phyloP scores from a whole-genome alignment of 1,140 invertebrate species.

The Drosophila bifasciata region DNA sequence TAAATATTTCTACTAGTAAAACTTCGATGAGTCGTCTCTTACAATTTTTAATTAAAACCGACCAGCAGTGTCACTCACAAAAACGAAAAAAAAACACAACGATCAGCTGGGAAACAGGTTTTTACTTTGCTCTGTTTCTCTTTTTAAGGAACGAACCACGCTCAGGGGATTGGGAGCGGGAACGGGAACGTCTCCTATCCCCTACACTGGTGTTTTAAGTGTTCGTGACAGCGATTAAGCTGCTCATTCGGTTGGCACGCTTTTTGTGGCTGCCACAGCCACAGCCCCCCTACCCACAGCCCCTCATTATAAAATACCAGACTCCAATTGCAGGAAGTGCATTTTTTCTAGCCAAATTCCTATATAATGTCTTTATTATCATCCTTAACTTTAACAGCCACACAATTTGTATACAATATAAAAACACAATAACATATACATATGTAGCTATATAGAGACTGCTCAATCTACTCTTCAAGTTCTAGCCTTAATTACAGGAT shows the following conservation, averaged over 20 bases:
- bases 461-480: conserved; percentile 16
- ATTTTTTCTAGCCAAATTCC: conserved; percentile 61
- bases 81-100: conserved; percentile 35
- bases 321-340: conserved; percentile 46
- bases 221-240: conserved; percentile 59
- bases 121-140: conserved; percentile 33
- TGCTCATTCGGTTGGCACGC: conserved; percentile 69
- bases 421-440: no score
- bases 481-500: conserved; percentile 15
- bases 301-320: conserved; percentile 67
- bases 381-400: background rate
- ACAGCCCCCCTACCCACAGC: conserved; percentile 8
- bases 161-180: no score
- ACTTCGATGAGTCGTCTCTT: no score
- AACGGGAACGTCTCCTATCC: conserved; percentile 6
- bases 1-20: no score
- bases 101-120: conserved; percentile 35
- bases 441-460: no score
- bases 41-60: no score
- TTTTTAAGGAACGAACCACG: conserved; percentile 31
- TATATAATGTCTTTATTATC: conserved; percentile 70
- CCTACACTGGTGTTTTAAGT: conserved; percentile 48
- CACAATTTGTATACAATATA: no score
- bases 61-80: conserved; percentile 6
- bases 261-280: conserved; percentile 19